These are phyloP conservation scores for Falco punctatus DNA, from an alignment of 2,113 vertebrate species.

Conservation along the genomic window DNA sequence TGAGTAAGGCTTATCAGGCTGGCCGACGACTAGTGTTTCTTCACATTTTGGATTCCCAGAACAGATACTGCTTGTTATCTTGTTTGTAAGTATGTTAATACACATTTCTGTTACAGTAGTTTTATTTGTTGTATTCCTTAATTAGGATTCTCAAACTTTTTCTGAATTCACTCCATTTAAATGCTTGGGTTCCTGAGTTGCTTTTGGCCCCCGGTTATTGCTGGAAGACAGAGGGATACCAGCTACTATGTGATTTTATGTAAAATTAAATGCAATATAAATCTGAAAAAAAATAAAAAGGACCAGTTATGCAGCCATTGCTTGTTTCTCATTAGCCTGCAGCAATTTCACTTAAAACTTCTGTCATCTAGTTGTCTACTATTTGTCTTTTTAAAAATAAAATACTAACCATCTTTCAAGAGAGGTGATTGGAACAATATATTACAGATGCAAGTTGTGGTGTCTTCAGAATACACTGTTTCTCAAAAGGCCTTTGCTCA, in stretches of 20 bases:
- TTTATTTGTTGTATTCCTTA: neutral
- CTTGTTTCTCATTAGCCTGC: neutral
- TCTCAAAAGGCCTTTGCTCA: neutral
- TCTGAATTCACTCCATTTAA: neutral
- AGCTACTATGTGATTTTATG: constrained; percentile 3
- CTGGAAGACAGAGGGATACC: neutral
- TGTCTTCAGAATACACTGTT: neutral
- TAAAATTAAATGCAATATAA: constrained; percentile 20
- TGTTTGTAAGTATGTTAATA: neutral
- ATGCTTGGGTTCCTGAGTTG: neutral
- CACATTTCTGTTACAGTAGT: neutral
- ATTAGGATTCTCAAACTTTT: neutral
- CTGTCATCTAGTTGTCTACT: neutral
- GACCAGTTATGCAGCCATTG: neutral
- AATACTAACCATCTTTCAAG: neutral
- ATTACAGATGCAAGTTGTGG: neutral
- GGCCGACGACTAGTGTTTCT: neutral
- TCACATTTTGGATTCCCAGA: neutral
- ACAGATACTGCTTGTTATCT: neutral
- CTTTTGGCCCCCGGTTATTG: neutral
- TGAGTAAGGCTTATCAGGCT: neutral
- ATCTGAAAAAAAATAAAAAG: constrained; percentile 15
- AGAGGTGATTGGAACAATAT: neutral
- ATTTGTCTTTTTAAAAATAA: neutral
- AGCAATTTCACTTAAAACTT: neutral